Percentiles rank a stretch among this genome's conserved stretches.
Conservation (phyloP, 2,113 vertebrate species). For the Grallaria varia region DNA sequence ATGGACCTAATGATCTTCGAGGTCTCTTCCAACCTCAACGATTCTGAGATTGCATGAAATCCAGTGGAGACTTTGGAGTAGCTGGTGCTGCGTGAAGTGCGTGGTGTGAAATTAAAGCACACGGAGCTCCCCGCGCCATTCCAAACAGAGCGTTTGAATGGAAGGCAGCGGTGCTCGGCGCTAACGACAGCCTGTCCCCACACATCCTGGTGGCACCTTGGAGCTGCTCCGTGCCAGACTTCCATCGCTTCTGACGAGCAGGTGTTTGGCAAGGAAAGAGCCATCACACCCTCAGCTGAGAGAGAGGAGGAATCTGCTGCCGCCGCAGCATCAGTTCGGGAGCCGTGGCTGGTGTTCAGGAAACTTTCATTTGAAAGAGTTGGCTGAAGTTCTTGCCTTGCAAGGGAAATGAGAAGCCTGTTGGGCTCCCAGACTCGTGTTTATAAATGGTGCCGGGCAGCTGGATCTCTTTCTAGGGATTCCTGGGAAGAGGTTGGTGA, state of each 20-base stretch:
- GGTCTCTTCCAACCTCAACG: background rate
- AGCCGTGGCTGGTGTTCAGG: conserved; percentile 17
- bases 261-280: conserved; percentile 45
- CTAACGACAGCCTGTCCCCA: background rate
- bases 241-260: background rate
- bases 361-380: conserved; percentile 1
- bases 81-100: accelerated
- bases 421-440: background rate
- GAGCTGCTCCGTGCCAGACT: background rate
- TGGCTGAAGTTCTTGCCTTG: background rate
- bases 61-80: background rate
- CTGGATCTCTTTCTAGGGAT: background rate
- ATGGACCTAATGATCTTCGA: background rate
- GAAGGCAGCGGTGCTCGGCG: background rate
- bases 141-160: background rate
- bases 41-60: background rate
- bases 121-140: accelerated
- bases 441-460: background rate
- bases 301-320: background rate
- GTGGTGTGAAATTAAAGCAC: accelerated
- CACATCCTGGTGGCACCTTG: background rate
- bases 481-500: background rate
- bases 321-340: background rate
- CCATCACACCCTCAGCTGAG: conserved; percentile 21
- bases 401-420: background rate